These are phyloP conservation scores for Entomyzon cyanotis DNA, from an alignment of 2,113 vertebrate genomes.

Conservation along the genomic window DNA sequence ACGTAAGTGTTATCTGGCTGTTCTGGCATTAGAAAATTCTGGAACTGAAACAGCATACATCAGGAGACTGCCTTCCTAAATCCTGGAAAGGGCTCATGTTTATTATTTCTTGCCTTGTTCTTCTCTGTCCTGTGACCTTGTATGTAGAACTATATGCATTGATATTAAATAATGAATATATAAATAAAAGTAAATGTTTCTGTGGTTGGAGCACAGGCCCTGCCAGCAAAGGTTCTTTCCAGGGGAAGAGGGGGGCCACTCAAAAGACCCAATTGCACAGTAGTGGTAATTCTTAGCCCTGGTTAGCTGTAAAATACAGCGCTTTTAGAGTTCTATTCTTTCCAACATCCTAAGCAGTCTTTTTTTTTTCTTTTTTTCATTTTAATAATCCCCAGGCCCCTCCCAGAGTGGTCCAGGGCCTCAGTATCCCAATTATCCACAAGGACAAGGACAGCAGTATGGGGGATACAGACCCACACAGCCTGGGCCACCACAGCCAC, in stretches of 20 bases:
- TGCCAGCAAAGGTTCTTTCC: background rate
- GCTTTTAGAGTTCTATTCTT: background rate
- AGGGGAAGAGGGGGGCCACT: background rate
- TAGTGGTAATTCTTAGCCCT: background rate
- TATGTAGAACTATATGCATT: background rate
- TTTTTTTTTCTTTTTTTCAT: background rate
- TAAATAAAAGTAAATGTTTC: background rate
- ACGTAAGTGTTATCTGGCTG: background rate
- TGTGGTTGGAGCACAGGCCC: background rate
- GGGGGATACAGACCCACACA: conserved; percentile 91
- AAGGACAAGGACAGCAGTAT: conserved; percentile 97
- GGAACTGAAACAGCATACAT: background rate
- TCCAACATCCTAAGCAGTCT: background rate
- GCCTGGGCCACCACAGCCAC: conserved; percentile 92
- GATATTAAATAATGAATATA: background rate
- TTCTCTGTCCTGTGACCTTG: background rate
- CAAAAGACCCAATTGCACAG: background rate
- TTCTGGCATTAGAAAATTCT: background rate
- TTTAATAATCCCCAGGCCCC: conserved; percentile 77
- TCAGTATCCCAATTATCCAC: conserved; percentile 96
- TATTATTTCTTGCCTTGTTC: background rate
- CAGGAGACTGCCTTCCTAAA: background rate
- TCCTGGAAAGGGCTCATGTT: background rate
- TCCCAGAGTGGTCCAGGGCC: conserved; percentile 88
- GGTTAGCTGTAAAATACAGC: background rate